Percentiles rank a stretch among this genome's conserved stretches.
Conservation (phyloP, 2,113 vertebrate genomes). For the Patagioenas fasciata region DNA sequence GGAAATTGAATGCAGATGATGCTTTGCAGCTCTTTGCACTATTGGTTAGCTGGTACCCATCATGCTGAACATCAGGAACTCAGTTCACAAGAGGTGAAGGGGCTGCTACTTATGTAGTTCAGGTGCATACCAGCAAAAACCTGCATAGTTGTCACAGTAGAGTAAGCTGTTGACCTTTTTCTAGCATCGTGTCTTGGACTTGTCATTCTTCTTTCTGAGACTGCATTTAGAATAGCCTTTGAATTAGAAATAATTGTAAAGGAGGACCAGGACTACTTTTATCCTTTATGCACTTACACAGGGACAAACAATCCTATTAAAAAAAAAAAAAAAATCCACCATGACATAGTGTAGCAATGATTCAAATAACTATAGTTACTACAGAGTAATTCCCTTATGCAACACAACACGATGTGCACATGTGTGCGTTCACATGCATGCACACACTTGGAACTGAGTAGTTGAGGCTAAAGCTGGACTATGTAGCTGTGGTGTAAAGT, state of each 20-base stretch:
- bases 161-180: constrained; percentile 45
- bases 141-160: constrained; percentile 42
- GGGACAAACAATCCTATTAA: neutral
- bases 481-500: neutral
- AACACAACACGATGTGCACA: rapidly evolving
- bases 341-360: neutral
- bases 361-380: neutral
- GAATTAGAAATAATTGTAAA: constrained; percentile 31
- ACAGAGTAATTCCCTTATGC: neutral
- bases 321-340: neutral
- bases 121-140: neutral
- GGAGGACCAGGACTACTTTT: neutral
- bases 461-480: neutral
- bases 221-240: constrained; percentile 9
- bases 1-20: constrained; percentile 53
- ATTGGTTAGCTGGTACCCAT: constrained; percentile 50
- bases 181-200: constrained; percentile 4
- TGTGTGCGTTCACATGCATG: rapidly evolving
- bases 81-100: constrained; percentile 45
- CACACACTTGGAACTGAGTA: neutral
- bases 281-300: neutral
- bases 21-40: constrained; percentile 41
- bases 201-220: constrained; percentile 47
- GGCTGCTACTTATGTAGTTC: constrained; percentile 40
- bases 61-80: constrained; percentile 52